Evolutionary conservation across 2,113 vertebrate species (phyloP).

Genomic region (Nicator chloris): DNA sequence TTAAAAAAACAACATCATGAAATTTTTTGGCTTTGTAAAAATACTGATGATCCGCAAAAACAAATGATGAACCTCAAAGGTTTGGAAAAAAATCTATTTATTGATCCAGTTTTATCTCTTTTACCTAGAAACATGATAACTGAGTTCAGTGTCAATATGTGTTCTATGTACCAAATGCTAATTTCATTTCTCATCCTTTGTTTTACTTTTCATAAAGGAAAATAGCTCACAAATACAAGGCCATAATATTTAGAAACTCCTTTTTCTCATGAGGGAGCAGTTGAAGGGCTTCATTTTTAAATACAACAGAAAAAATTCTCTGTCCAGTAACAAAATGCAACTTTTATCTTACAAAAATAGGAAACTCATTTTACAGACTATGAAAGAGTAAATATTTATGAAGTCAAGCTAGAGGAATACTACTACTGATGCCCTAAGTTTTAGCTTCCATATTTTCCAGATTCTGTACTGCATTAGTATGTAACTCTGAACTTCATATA

Average conservation of each 20-base stretch:
- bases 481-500: not conserved
- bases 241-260: not conserved
- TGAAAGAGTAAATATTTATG: not conserved
- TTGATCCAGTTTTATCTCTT: not conserved
- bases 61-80: not conserved
- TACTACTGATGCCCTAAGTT: not conserved
- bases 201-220: not conserved
- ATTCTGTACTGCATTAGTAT: not conserved
- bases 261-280: not conserved
- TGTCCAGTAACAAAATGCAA: not conserved
- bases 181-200: not conserved
- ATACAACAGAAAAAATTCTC: not conserved
- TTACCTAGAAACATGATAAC: not conserved
- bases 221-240: not conserved
- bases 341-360: not conserved
- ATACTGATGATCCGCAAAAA: not conserved
- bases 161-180: not conserved
- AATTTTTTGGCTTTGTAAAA: not conserved
- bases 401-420: not conserved
- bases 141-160: not conserved
- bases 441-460: not conserved
- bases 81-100: not conserved
- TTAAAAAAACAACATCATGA: not conserved
- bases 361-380: not conserved
- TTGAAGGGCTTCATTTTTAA: accelerated